A percentile compares a stretch with the other conserved stretches of the same genome.
These are phyloP conservation scores for Trichopoda pennipes DNA, from an alignment of 2,888 invertebrate species.

Conservation along the genomic window DNA sequence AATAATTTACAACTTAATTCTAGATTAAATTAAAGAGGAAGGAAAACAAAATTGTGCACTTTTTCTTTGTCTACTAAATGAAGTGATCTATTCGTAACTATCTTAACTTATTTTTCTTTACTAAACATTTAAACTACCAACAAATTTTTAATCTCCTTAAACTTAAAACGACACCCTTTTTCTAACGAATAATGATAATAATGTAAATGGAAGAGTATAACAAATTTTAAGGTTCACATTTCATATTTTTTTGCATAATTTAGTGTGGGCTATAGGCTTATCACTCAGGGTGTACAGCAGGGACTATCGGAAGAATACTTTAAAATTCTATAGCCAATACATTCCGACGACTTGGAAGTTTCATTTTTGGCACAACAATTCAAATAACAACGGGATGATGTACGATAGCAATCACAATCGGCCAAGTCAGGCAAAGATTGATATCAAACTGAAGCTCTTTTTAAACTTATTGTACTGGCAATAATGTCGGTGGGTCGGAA, in stretches of 20 bases:
- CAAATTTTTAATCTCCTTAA: too few relatives aligned
- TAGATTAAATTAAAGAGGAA: too few relatives aligned
- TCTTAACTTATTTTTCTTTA: too few relatives aligned
- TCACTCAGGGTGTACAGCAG: slow-evolving; percentile 53
- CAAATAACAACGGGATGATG: slow-evolving; percentile 59
- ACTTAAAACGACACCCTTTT: background rate
- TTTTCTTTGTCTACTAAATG: too few relatives aligned
- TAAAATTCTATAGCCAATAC: slow-evolving; percentile 62
- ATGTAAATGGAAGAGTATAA: slow-evolving; percentile 34
- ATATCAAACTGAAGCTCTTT: slow-evolving; percentile 80
- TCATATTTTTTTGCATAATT: background rate
- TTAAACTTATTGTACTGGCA: slow-evolving; percentile 79
- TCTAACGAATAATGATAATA: background rate
- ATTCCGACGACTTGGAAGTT: slow-evolving; percentile 59
- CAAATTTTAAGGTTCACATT: too few relatives aligned
- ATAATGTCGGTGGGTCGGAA: slow-evolving; percentile 83
- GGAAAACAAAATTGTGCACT: too few relatives aligned
- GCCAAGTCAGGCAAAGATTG: slow-evolving; percentile 63
- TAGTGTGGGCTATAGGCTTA: background rate
- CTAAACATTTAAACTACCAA: too few relatives aligned
- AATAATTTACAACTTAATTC: too few relatives aligned
- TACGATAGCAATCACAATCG: slow-evolving; percentile 63
- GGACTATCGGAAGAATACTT: slow-evolving; percentile 62
- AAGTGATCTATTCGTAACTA: too few relatives aligned
- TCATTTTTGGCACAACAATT: slow-evolving; percentile 65